A percentile compares a stretch with the other conserved stretches of the same genome.
These are phyloP conservation scores for Zygogramma bicolorata DNA, from an alignment of 2,888 invertebrate species.

Conservation along the genomic window DNA sequence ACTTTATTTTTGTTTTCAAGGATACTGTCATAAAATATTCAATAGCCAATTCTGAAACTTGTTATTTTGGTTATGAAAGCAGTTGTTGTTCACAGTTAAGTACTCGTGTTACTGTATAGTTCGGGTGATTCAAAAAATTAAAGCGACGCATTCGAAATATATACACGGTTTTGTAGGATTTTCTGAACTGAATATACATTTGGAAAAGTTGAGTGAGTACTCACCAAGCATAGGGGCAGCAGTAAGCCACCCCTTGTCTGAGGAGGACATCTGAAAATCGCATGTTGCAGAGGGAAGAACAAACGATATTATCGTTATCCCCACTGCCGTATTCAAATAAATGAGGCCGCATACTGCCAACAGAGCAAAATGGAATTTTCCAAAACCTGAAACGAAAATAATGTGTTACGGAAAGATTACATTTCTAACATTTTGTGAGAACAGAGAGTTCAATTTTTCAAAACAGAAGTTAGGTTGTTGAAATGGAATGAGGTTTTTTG, in stretches of 20 bases:
- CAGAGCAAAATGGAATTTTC: conserved; percentile 83
- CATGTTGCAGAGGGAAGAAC: conserved; percentile 86
- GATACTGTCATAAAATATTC: background rate
- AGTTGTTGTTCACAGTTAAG: too few species aligned
- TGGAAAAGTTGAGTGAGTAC: conserved; percentile 40
- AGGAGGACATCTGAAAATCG: conserved; percentile 83
- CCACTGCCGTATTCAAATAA: conserved; percentile 86
- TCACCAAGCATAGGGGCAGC: conserved; percentile 83
- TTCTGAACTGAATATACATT: background rate
- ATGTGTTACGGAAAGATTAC: background rate
- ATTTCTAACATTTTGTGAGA: background rate
- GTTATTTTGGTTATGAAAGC: background rate
- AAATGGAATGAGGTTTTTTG: too few species aligned
- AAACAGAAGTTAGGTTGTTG: too few species aligned
- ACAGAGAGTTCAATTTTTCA: too few species aligned
- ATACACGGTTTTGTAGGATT: background rate
- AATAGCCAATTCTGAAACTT: background rate
- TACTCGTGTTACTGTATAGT: too few species aligned
- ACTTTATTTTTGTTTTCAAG: conserved; percentile 12
- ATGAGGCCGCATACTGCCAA: conserved; percentile 83
- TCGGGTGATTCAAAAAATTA: too few species aligned
- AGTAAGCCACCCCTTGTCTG: conserved; percentile 82
- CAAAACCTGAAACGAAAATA: conserved; percentile 74
- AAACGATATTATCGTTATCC: conserved; percentile 84
- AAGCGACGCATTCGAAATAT: background rate